Conservation (phyloP, 2,113 vertebrate species). For the Nesogale talazaci region DNA sequence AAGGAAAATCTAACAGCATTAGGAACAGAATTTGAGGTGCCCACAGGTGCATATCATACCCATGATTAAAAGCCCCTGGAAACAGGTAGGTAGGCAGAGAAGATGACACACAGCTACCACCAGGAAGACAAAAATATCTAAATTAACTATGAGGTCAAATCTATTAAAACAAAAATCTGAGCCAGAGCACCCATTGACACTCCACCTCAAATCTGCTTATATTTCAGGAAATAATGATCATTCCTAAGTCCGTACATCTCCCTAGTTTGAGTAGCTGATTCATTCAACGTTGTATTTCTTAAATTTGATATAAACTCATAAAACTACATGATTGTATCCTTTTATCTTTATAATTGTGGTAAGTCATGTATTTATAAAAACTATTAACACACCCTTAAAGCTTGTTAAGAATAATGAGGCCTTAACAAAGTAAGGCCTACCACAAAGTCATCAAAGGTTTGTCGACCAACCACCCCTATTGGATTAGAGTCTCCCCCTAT, state of each 20-base stretch:
- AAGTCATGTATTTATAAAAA: background rate
- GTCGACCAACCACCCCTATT: background rate
- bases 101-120: background rate
- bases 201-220: background rate
- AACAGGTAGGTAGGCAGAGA: background rate
- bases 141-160: background rate
- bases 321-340: background rate
- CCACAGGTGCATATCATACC: constrained; percentile 58
- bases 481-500: background rate
- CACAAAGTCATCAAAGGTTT: background rate
- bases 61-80: constrained; percentile 45
- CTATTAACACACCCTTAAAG: background rate
- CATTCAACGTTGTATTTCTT: background rate
- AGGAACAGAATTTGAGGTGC: constrained; percentile 56
- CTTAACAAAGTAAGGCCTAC: constrained; percentile 10
- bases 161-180: background rate
- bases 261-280: background rate
- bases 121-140: background rate
- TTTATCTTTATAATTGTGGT: background rate
- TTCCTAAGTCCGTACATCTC: background rate
- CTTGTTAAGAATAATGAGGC: background rate
- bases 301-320: background rate
- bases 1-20: constrained; percentile 84
- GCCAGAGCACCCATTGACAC: background rate
- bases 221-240: constrained; percentile 16